Conservation (phyloP, 2,888 invertebrate species). For the Hipparchia sbordonii region DNA sequence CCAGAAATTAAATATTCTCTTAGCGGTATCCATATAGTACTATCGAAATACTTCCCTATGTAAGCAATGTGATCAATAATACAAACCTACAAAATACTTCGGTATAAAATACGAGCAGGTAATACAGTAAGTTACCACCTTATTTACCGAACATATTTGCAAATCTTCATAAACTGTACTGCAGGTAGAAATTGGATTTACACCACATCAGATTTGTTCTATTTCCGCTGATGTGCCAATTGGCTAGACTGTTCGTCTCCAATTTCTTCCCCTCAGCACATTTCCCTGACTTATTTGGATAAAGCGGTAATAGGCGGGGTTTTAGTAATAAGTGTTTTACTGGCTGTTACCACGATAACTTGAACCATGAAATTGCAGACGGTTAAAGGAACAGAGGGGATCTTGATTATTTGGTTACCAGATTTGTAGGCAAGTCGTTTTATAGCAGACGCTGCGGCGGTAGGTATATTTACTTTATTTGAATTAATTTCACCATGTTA, state of each 20-base stretch:
- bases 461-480: not conserved
- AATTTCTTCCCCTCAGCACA: conserved; percentile 34
- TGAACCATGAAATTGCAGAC: conserved; percentile 15
- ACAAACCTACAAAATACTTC: too few relatives aligned
- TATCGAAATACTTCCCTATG: too few relatives aligned
- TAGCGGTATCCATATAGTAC: too few relatives aligned
- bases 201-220: conserved; percentile 32
- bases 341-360: conserved; percentile 15
- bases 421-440: conserved; percentile 4
- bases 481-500: not conserved
- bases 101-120: too few relatives aligned
- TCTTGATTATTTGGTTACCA: conserved; percentile 3
- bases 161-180: not conserved
- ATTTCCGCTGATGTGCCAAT: conserved; percentile 38
- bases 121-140: too few relatives aligned
- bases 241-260: conserved; percentile 36
- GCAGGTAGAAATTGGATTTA: conserved; percentile 8
- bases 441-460: not conserved
- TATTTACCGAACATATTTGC: too few relatives aligned
- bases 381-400: not conserved
- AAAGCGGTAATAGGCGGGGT: conserved; percentile 27
- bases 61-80: too few relatives aligned
- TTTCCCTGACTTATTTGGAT: conserved; percentile 34
- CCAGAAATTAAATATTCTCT: too few relatives aligned
- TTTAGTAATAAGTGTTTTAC: conserved; percentile 15